phyloP scores from a whole-genome alignment of 64 coral and sea anemone species.

The Stichodactyla helianthus region DNA sequence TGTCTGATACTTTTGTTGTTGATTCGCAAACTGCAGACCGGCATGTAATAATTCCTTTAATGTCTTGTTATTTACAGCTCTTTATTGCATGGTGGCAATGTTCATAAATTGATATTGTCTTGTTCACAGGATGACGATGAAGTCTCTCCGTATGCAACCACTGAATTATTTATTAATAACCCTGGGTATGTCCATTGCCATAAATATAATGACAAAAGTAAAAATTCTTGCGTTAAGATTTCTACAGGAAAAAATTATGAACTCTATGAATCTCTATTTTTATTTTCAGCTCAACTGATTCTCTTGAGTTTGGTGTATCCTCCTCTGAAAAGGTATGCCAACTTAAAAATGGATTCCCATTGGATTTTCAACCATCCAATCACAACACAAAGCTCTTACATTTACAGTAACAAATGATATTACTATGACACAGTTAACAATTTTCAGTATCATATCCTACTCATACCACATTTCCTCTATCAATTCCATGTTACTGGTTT shows the following conservation, averaged over 20 bases:
- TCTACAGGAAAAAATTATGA: neutral
- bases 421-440: no score
- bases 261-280: neutral
- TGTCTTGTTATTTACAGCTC: neutral
- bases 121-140: slow-evolving; percentile 35
- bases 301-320: neutral
- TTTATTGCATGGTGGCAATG: neutral
- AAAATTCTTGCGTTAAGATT: neutral
- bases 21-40: no score
- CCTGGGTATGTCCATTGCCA: neutral
- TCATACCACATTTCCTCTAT: neutral
- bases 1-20: no score
- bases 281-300: neutral
- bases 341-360: neutral
- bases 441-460: no score
- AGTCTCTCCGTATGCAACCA: slow-evolving; percentile 90
- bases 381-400: neutral
- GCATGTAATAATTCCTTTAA: neutral
- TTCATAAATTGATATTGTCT: neutral
- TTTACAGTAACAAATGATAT: neutral
- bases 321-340: neutral
- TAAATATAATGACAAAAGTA: neutral
- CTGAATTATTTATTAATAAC: slow-evolving; percentile 51
- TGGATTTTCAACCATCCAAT: neutral
- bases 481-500: neutral